Conservation (phyloP, 2,888 invertebrate species). For the Theretra japonica region DNA sequence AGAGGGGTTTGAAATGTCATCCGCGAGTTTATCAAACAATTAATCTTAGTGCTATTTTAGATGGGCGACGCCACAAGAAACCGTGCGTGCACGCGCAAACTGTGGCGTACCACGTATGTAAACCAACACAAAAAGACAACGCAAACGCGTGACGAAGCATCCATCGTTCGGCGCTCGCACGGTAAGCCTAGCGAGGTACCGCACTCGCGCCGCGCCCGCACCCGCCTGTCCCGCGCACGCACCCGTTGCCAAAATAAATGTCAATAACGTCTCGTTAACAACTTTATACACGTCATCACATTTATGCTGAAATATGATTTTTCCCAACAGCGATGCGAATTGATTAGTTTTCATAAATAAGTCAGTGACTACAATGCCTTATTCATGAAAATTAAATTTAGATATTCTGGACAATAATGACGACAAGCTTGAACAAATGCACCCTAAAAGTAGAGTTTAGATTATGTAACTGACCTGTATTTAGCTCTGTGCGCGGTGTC, state of each 20-base stretch:
- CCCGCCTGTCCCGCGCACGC: slow-evolving; percentile 42
- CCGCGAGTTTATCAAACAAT: slow-evolving; percentile 20
- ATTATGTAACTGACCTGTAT: slow-evolving; percentile 67
- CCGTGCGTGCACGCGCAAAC: slow-evolving; percentile 52
- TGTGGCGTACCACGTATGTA: slow-evolving; percentile 50
- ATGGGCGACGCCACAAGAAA: slow-evolving; percentile 57
- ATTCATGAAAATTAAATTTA: background rate
- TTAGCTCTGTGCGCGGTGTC: slow-evolving; percentile 86
- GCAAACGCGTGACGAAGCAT: slow-evolving; percentile 60
- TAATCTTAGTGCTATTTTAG: slow-evolving; percentile 64
- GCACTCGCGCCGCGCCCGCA: slow-evolving; percentile 42
- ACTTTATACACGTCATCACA: slow-evolving; percentile 44
- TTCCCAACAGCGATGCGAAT: background rate
- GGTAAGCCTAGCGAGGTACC: slow-evolving; percentile 48
- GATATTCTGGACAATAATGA: background rate
- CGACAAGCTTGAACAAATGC: background rate
- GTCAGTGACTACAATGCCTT: background rate
- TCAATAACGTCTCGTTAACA: slow-evolving; percentile 61
- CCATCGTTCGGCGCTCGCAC: slow-evolving; percentile 55
- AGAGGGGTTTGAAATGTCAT: background rate
- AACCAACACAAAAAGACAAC: slow-evolving; percentile 61
- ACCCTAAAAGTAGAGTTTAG: slow-evolving; percentile 22
- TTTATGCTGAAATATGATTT: slow-evolving; percentile 33
- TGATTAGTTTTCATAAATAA: background rate
- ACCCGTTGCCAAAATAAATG: slow-evolving; percentile 65